A percentile compares a stretch with the other conserved stretches of the same genome.
phyloP scores from a whole-genome alignment of 1,140 invertebrate genomes.

The Penaeus vannamei region DNA sequence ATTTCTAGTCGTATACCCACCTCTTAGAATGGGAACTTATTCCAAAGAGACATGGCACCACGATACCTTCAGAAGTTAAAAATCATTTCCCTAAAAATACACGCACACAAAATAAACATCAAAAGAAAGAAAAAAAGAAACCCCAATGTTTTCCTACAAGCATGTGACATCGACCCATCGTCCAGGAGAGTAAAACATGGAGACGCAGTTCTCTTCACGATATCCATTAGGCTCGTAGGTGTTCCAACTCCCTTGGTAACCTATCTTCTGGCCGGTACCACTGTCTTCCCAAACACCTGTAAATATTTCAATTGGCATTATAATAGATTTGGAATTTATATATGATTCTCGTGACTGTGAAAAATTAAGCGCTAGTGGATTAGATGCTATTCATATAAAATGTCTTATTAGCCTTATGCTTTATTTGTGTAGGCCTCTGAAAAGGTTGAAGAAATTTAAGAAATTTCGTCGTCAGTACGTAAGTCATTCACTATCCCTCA shows the following conservation, averaged over 20 bases:
- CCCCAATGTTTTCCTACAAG: no score
- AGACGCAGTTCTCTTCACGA: not conserved
- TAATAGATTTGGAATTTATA: no score
- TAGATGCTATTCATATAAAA: not conserved
- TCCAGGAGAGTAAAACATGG: not conserved
- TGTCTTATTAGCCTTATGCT: not conserved
- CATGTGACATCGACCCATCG: no score
- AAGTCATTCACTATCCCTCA: no score
- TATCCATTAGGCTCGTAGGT: slow-evolving; percentile 1
- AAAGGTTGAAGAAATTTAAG: not conserved
- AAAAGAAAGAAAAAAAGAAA: no score
- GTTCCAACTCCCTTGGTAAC: not conserved
- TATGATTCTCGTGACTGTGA: not conserved
- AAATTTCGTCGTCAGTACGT: not conserved
- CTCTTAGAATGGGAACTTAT: not conserved
- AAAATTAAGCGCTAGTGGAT: not conserved
- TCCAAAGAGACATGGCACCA: not conserved
- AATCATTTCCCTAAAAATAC: no score
- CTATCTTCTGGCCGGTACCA: not conserved
- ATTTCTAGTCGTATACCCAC: not conserved
- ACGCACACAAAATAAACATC: no score
- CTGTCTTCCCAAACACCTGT: slow-evolving; percentile 3
- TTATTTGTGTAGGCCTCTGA: not conserved
- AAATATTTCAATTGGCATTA: not conserved
- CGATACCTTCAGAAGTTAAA: no score